Conservation (phyloP, 2,113 vertebrate species). For the Brachypodius melanocephalos region DNA sequence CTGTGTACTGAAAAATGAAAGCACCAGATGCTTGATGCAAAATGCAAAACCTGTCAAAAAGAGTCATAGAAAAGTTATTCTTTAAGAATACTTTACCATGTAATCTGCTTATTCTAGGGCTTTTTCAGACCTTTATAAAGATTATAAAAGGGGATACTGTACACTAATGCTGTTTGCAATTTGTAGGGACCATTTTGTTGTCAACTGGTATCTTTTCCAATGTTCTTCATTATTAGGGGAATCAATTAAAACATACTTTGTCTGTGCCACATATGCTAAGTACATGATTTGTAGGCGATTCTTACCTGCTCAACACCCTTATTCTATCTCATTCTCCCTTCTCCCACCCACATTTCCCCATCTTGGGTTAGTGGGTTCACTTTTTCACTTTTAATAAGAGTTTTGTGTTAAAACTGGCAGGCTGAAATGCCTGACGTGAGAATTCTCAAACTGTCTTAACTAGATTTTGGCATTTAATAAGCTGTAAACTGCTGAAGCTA, state of each 20-base stretch:
- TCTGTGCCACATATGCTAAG: conserved; percentile 48
- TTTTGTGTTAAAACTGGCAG: conserved; percentile 72
- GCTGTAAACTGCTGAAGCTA: conserved; percentile 82
- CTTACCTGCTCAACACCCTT: conserved; percentile 60
- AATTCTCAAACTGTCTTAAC: conserved; percentile 81
- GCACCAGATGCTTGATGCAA: conserved; percentile 69
- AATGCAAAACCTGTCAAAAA: conserved; percentile 67
- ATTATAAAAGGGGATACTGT: conserved; percentile 32
- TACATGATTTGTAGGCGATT: conserved; percentile 65
- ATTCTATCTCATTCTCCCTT: conserved; percentile 19
- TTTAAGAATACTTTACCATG: conserved; percentile 32
- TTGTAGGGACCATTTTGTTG: conserved; percentile 44
- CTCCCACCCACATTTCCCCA: background rate
- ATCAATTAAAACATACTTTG: conserved; percentile 63
- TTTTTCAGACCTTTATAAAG: conserved; percentile 25
- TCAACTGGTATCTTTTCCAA: conserved; percentile 47
- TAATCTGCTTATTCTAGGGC: conserved; percentile 28
- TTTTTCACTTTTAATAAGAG: conserved; percentile 65
- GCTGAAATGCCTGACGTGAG: conserved; percentile 74
- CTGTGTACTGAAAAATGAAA: conserved; percentile 51
- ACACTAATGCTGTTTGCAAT: conserved; percentile 42
- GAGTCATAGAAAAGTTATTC: conserved; percentile 43
- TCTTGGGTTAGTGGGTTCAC: conserved; percentile 48
- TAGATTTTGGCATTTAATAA: conserved; percentile 85
- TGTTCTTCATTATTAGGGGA: conserved; percentile 59